phyloP scores from a whole-genome alignment of 35 echinoderm and acorn worm genomes.

The Ptychodera flava region DNA sequence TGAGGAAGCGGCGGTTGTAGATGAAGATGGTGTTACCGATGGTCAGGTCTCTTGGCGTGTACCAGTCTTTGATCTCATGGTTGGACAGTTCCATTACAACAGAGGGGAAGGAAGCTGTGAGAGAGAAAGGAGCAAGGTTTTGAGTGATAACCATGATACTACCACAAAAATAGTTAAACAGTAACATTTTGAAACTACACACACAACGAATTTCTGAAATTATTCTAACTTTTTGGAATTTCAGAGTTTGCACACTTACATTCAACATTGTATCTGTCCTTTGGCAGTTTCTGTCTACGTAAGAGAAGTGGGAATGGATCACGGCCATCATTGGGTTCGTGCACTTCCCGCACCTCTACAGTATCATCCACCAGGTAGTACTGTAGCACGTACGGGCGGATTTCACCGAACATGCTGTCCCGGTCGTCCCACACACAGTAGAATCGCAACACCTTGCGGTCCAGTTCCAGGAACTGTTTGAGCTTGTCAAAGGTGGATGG shows the following conservation, averaged over 20 bases:
- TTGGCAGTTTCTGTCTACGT: constrained; percentile 76
- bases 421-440: constrained; percentile 98
- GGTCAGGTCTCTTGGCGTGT: constrained; percentile 59
- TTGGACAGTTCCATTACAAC: constrained; percentile 93
- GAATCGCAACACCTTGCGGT: constrained; percentile 90
- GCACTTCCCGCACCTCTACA: constrained; percentile 86
- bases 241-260: constrained; percentile 78
- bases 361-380: constrained; percentile 96
- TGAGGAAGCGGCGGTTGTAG: constrained; percentile 94
- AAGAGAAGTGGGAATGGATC: constrained; percentile 94
- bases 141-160: no score
- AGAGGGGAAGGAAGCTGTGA: constrained; percentile 84
- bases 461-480: constrained; percentile 91
- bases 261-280: constrained; percentile 89
- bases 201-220: no score
- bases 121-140: neutral
- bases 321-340: constrained; percentile 87
- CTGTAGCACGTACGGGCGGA: constrained; percentile 90
- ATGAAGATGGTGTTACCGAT: constrained; percentile 77
- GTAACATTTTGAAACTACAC: no score
- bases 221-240: no score
- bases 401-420: constrained; percentile 93
- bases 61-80: constrained; percentile 97
- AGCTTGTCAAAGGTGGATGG: constrained; percentile 95
- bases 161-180: no score